phyloP scores from a whole-genome alignment of 2,888 invertebrate species.

The Oscheius onirici region DNA sequence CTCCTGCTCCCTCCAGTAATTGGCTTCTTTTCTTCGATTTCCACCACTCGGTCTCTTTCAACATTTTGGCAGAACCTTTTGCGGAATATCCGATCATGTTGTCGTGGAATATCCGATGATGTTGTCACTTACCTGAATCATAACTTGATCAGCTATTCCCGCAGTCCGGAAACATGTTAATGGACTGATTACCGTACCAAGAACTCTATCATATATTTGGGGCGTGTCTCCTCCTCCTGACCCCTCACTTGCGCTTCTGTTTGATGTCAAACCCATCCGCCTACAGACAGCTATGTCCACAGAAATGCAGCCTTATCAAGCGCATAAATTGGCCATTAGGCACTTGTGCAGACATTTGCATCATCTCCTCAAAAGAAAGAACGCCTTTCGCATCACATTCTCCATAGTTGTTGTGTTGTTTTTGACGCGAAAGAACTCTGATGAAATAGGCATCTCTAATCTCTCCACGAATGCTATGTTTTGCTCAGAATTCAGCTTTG shows the following conservation, averaged over 20 bases:
- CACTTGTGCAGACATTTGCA: background rate
- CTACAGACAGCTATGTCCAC: conserved; percentile 19
- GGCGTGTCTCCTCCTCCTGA: background rate
- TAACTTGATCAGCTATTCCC: conserved; percentile 15
- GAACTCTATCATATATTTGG: background rate
- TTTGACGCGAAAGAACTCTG: too few species aligned
- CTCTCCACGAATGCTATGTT: too few species aligned
- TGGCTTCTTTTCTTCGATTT: background rate
- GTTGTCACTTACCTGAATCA: conserved; percentile 4
- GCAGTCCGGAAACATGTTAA: conserved; percentile 5
- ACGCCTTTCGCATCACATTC: background rate
- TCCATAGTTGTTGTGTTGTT: too few species aligned
- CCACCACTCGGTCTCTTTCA: background rate
- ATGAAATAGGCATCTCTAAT: too few species aligned
- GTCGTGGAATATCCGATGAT: background rate
- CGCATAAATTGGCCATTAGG: background rate
- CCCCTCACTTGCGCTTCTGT: background rate
- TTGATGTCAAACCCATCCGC: background rate
- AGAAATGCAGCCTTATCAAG: background rate
- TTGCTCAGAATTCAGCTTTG: too few species aligned
- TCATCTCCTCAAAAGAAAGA: too few species aligned
- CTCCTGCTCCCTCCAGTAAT: background rate
- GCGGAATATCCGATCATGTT: background rate
- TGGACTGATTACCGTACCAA: background rate
- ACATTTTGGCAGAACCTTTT: background rate